phyloP scores from a whole-genome alignment of 92 coral and sea anemone genomes.

The Actinostola sp. region DNA sequence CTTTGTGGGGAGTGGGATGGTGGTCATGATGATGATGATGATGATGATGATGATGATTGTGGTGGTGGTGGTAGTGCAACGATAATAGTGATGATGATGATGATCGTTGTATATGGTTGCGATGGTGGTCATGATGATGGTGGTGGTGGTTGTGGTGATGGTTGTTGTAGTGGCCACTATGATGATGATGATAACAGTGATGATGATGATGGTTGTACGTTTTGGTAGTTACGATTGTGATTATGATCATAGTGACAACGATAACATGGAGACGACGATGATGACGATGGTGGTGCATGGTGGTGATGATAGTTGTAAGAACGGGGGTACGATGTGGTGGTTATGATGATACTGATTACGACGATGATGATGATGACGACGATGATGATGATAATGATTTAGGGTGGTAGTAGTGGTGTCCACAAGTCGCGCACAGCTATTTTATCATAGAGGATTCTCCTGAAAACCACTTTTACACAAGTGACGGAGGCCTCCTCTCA shows the following conservation, averaged over 20 bases:
- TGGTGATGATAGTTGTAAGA: too few relatives aligned
- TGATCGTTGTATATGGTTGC: background rate
- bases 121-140: background rate
- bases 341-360: background rate
- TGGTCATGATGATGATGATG: background rate
- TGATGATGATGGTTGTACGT: background rate
- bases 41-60: conserved; percentile 2
- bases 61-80: too few relatives aligned
- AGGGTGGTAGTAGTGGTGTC: background rate
- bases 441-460: background rate
- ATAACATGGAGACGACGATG: background rate
- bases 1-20: background rate
- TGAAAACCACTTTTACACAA: background rate
- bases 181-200: too few relatives aligned
- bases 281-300: too few relatives aligned
- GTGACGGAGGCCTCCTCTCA: background rate
- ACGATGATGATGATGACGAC: conserved; percentile 1
- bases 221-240: background rate
- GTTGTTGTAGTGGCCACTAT: too few relatives aligned
- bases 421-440: too few relatives aligned
- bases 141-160: too few relatives aligned
- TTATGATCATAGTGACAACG: background rate
- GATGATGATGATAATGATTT: background rate
- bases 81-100: conserved; percentile 2
- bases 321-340: background rate